Conservation (phyloP, 2,888 invertebrate species). For the Hemaris fuciformis region DNA sequence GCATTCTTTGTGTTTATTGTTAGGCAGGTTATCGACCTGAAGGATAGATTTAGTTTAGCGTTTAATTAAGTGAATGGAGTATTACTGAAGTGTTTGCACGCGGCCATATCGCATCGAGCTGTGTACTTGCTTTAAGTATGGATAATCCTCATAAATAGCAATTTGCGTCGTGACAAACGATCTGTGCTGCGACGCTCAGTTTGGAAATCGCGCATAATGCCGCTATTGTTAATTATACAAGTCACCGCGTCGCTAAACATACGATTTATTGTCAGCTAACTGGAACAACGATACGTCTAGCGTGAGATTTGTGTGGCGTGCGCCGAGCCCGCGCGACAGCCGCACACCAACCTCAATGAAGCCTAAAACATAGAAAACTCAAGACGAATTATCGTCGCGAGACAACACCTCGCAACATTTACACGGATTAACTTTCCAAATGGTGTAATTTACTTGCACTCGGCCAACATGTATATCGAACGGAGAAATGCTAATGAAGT, state of each 20-base stretch:
- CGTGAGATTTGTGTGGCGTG: conserved; percentile 58
- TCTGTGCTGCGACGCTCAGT: conserved; percentile 63
- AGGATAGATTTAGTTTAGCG: background rate
- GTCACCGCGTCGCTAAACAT: conserved; percentile 76
- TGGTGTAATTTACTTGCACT: conserved; percentile 30
- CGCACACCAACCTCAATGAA: conserved; percentile 46
- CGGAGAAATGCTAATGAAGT: conserved; percentile 47
- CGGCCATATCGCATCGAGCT: conserved; percentile 41
- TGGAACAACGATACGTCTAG: conserved; percentile 68
- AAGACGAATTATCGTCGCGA: conserved; percentile 51
- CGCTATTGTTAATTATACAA: conserved; percentile 79
- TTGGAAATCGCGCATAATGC: conserved; percentile 79
- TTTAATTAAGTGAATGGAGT: background rate
- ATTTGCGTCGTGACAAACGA: conserved; percentile 77
- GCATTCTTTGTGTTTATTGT: background rate
- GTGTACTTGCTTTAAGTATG: conserved; percentile 52
- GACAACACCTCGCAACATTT: conserved; percentile 37
- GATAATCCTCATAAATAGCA: conserved; percentile 78
- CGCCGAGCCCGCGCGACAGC: conserved; percentile 27
- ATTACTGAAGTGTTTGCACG: background rate
- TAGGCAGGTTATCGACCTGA: conserved; percentile 5
- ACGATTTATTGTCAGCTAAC: conserved; percentile 76
- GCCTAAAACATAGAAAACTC: conserved; percentile 61
- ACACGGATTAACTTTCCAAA: conserved; percentile 52
- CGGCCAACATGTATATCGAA: conserved; percentile 35